These are phyloP conservation scores for Megalonaias nervosa DNA, from an alignment of 1,140 invertebrate genomes.

Conservation along the genomic window DNA sequence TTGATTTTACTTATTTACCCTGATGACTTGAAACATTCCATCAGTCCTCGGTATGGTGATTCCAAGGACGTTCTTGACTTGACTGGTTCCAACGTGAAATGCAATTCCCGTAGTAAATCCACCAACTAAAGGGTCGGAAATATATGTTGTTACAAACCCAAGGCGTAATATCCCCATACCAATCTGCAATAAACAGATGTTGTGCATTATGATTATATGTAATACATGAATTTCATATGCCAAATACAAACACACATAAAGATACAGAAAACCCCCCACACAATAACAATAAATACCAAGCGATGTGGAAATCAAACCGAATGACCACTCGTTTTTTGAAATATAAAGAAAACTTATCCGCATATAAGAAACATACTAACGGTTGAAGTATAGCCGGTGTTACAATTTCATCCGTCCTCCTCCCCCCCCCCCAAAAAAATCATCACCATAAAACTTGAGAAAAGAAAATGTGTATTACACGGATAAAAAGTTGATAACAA, in stretches of 20 bases:
- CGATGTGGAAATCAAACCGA: background rate
- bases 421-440: background rate
- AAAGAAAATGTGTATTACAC: background rate
- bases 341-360: background rate
- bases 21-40: conserved; percentile 69
- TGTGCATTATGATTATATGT: background rate
- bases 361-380: background rate
- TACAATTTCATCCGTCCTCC: background rate
- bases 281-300: background rate
- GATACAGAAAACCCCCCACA: background rate
- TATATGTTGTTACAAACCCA: conserved; percentile 72
- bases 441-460: background rate
- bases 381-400: background rate
- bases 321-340: background rate
- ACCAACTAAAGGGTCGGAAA: conserved; percentile 73
- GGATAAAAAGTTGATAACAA: background rate
- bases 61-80: conserved; percentile 72
- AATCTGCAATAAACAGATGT: conserved; percentile 57
- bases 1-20: conserved; percentile 23
- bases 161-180: conserved; percentile 69
- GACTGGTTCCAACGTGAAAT: conserved; percentile 72
- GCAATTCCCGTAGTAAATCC: conserved; percentile 74
- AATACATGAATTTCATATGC: background rate
- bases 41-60: conserved; percentile 62
- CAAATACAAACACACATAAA: background rate